Conservation (phyloP, 2,888 invertebrate genomes). For the Lithosia quadra region DNA sequence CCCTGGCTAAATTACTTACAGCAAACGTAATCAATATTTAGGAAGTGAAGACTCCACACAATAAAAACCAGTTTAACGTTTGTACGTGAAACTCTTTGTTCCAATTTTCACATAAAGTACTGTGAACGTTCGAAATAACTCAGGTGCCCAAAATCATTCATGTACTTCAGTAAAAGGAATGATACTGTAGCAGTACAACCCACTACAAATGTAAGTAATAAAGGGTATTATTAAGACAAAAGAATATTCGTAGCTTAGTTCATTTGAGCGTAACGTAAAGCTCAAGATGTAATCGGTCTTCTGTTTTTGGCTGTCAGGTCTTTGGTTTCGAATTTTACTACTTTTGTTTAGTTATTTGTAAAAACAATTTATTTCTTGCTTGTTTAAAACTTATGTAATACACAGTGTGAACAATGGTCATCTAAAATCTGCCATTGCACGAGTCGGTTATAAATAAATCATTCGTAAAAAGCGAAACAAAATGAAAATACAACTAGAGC, state of each 20-base stretch:
- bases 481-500: too few species aligned
- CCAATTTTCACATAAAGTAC: background rate
- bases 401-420: too few species aligned
- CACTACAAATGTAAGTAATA: background rate
- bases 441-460: too few species aligned
- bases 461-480: too few species aligned
- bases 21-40: background rate
- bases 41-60: background rate
- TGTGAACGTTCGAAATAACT: background rate
- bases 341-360: background rate
- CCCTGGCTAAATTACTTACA: slow-evolving; percentile 1
- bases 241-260: background rate
- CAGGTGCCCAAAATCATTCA: background rate
- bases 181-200: background rate
- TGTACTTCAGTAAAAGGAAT: background rate
- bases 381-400: background rate
- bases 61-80: background rate
- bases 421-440: too few species aligned
- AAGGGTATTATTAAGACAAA: background rate
- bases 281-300: too few species aligned
- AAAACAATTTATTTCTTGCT: background rate
- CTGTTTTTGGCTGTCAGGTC: too few species aligned
- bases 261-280: background rate
- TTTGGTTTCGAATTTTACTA: too few species aligned
- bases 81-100: background rate